A percentile compares a stretch with the other conserved stretches of the same genome.
These are phyloP conservation scores for Campoletis raptor DNA, from an alignment of 2,888 invertebrate genomes.

Conservation along the genomic window DNA sequence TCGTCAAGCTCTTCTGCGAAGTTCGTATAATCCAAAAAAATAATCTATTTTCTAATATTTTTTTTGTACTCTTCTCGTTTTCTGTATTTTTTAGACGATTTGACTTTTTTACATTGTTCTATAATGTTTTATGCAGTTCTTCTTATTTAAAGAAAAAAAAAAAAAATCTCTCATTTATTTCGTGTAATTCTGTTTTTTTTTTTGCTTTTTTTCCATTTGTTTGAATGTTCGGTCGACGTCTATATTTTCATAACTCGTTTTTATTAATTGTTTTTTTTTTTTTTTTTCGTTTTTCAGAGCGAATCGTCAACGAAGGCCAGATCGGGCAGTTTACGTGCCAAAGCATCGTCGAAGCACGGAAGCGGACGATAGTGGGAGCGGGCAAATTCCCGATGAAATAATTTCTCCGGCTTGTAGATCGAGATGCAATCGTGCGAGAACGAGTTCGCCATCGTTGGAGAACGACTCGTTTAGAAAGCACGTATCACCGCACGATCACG, in stretches of 20 bases:
- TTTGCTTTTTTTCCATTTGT: not conserved
- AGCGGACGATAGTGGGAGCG: conserved; percentile 73
- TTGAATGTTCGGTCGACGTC: not conserved
- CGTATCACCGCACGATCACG: conserved; percentile 33
- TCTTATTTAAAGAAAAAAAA: not conserved
- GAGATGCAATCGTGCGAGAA: conserved; percentile 55
- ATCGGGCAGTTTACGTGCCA: conserved; percentile 92
- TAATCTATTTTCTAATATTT: not conserved
- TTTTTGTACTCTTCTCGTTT: not conserved
- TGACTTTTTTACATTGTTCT: not conserved
- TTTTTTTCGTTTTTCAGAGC: conserved; percentile 71
- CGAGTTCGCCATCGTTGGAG: conserved; percentile 36
- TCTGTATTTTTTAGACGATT: not conserved
- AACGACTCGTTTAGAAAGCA: conserved; percentile 53
- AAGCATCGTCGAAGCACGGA: conserved; percentile 87
- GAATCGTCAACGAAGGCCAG: conserved; percentile 88
- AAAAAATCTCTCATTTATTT: not conserved
- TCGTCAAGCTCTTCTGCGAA: conserved; percentile 58
- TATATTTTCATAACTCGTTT: not conserved
- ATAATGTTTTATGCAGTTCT: not conserved
- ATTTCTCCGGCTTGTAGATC: conserved; percentile 46
- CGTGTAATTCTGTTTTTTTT: not conserved
- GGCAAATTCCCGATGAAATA: conserved; percentile 60
- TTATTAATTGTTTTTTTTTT: not conserved
- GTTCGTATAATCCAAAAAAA: conserved; percentile 51